Base-by-base conservation (phyloP, 2,113 vertebrate genomes). In the Oxyruncus cristatus region DNA sequence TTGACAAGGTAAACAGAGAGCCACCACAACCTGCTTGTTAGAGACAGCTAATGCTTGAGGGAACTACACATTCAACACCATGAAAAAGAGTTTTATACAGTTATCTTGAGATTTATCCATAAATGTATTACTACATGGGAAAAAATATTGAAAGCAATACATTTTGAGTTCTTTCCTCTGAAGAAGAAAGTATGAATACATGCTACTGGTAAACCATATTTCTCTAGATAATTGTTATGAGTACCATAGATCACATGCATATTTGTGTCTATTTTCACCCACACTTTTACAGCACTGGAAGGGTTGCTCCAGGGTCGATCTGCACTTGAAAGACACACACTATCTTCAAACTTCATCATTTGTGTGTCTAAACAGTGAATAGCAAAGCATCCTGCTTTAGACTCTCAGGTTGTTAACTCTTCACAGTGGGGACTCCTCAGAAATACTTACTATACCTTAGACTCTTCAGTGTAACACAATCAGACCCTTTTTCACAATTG, bases 1-100 rank as follows among this genome's bases (percentile, higher is more conserved):
- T 79, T 95, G 94, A 96, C 89, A 95, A 93, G 91, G 86, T 96
- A 96, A 95, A 93, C 93, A 93, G 91, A 66, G 94, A 93, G 86
- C 53, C 72, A 74, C 68, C 39, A 70, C 68, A 80, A 87, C 89
- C 80, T 87, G 83, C 95, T 89, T 92, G 94, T 89, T 84, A 71
- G 73, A 90, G 74, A 85, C 94, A 93, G 92, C 75, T 50, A 79
- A 83, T 80, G 93, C 95, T 95, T 92, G 89, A 84, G 94, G 94
- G 95, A 92, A 20, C 79, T 33, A 11, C 2, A 2, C 33, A 8
- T 42, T 81, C 76, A 47, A 55, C 65, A 52, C 42, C 61, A 11
- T 4, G 7, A 74, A 74, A 87, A 59, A 52, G 3, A 56, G 5
- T 33, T 17, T 59, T 83, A 46, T 35, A 14, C 33, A 26, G 59